Conservation (phyloP, 2,797 vertebrate genomes). For the Gallinago nigripennis region DNA sequence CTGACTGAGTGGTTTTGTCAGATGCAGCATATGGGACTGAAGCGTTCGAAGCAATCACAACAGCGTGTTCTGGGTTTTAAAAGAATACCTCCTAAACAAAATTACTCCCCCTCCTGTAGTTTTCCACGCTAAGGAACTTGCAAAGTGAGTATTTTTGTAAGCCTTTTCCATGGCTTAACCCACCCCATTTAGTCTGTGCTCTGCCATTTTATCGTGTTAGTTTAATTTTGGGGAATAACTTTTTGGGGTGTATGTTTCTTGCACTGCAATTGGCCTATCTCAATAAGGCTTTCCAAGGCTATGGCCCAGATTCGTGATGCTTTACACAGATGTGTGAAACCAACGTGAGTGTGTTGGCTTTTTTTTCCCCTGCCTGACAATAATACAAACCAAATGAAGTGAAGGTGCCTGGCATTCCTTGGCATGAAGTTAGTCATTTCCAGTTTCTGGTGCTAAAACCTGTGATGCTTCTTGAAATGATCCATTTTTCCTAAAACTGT, state of each 20-base stretch:
- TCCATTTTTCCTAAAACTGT: neutral
- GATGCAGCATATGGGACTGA: neutral
- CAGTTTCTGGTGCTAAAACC: neutral
- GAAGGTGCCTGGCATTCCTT: neutral
- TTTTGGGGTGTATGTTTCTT: neutral
- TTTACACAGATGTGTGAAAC: neutral
- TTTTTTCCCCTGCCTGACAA: neutral
- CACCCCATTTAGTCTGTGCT: neutral
- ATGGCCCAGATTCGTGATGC: neutral
- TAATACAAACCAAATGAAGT: neutral
- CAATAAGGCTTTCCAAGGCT: neutral
- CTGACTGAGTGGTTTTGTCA: neutral
- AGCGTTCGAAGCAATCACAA: neutral
- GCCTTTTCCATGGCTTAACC: neutral
- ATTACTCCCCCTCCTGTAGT: neutral
- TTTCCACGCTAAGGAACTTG: neutral
- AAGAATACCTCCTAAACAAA: neutral
- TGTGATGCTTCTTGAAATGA: fast-evolving
- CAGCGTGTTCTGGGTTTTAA: neutral
- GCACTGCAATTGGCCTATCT: neutral
- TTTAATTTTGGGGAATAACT: neutral
- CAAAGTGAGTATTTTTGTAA: neutral
- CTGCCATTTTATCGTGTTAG: neutral
- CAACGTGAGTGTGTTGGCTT: neutral
- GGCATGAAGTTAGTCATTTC: neutral